Evolutionary conservation across 2,888 invertebrate species (phyloP), one percentile per base, ranked within the genome.

Genomic region (Gari tellinella): DNA sequence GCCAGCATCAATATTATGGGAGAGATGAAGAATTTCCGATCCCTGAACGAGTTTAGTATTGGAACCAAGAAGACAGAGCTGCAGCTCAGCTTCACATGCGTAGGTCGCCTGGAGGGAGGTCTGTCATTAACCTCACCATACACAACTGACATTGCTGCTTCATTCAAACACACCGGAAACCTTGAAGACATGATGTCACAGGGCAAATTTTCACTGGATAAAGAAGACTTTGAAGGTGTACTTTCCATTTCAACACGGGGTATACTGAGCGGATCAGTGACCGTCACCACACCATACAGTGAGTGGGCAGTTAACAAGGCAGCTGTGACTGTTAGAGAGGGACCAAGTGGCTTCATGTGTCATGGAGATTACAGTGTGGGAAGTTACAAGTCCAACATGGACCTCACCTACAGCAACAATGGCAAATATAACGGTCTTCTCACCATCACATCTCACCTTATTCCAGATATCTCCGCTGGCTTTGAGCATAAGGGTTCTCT

Each of bases 41-140:
- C 38, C 40, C 19, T 41, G 2, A 46, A 46, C 8, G 53, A 53
- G 26, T n/a, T 67, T 10, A 48, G 37, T 14, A 21, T 68, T 46
- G 60, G 49, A 10, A 46, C 41, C 15, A 17, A 48, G 26, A 52
- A 60, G 25, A 56, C 25, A 19, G 65, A 63, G 12, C 31, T 31
- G 31, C 31, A 31, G 31, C 5, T 31, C 5, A 31, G 5, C 31
- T 46, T 26, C 10, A 23, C 46, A 8, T 15, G 41, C 4, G 10
- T 10, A 7, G 31, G 31, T 21, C 52, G 58, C 3, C 23, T 79
- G 43, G 81, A 84, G n/a, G 83, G 80, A 12, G 75, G 58, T 53
- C 26, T 85, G n/a, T 12, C 17, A 14, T 31, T 85, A 4, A 80
- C 64, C 55, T 85, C 86, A 2, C 60, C 60, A 38, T 15, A 38